Conservation (phyloP, 1,140 invertebrate species). For the Ceratina japonica region DNA sequence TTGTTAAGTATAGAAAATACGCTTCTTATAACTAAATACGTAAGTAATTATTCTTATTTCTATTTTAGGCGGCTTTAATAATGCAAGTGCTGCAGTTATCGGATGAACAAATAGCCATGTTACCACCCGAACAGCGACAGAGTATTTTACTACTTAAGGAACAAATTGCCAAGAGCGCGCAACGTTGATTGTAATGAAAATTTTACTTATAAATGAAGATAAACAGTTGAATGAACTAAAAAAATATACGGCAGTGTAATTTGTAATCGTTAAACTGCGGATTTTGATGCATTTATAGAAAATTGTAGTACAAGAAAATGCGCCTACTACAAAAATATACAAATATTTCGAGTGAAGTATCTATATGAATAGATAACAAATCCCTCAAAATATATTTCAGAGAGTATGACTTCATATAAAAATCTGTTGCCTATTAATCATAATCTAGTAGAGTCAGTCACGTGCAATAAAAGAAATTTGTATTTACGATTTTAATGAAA, state of each 20-base stretch:
- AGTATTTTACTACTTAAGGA: slow-evolving; percentile 98
- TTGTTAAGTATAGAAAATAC: too few relatives aligned
- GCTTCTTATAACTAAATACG: neutral
- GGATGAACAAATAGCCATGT: slow-evolving; percentile 97
- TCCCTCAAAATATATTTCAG: too few relatives aligned
- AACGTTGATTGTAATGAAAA: slow-evolving; percentile 77
- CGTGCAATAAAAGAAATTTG: too few relatives aligned
- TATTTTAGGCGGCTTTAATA: slow-evolving; percentile 91
- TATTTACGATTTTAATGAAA: too few relatives aligned
- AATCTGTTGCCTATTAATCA: too few relatives aligned
- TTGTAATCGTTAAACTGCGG: neutral
- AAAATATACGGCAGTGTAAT: slow-evolving; percentile 3
- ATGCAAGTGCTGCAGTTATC: slow-evolving; percentile 99
- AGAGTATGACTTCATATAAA: too few relatives aligned
- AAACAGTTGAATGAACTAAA: neutral
- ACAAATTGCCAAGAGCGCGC: slow-evolving; percentile 95
- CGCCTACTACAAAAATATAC: too few relatives aligned
- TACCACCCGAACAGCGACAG: slow-evolving; percentile 97
- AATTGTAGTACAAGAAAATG: too few relatives aligned
- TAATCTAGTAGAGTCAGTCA: too few relatives aligned
- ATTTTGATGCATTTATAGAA: too few relatives aligned
- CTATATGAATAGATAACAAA: too few relatives aligned
- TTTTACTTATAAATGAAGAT: neutral
- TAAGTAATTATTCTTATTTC: slow-evolving; percentile 28
- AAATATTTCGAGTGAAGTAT: too few relatives aligned